A percentile compares a stretch with the other conserved stretches of the same genome.
Conservation (phyloP, 2,888 invertebrate species). For the Molorchus minor region DNA sequence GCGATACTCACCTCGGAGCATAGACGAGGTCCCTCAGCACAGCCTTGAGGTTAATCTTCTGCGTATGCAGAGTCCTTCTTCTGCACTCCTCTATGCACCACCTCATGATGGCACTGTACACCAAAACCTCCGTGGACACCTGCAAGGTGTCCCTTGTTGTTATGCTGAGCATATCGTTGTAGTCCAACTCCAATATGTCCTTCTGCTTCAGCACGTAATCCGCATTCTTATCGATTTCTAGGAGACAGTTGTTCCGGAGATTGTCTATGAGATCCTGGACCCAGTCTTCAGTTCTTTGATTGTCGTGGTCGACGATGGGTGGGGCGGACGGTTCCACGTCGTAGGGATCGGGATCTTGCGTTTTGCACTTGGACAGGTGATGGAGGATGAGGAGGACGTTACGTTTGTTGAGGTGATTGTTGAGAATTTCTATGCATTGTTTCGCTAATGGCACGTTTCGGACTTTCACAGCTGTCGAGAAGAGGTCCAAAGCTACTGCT, state of each 20-base stretch:
- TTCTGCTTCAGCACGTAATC: slow-evolving; percentile 67
- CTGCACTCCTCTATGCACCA: slow-evolving; percentile 70
- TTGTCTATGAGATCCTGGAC: slow-evolving; percentile 66
- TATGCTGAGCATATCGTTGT: slow-evolving; percentile 72
- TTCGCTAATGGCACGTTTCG: slow-evolving; percentile 75
- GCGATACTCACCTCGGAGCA: slow-evolving; percentile 56
- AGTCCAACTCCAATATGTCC: slow-evolving; percentile 70
- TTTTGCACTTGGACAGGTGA: slow-evolving; percentile 62
- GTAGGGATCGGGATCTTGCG: slow-evolving; percentile 50
- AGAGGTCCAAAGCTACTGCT: slow-evolving; percentile 72
- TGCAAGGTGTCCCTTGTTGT: slow-evolving; percentile 74
- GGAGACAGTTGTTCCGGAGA: slow-evolving; percentile 73
- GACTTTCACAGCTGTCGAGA: slow-evolving; percentile 79
- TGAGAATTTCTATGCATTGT: slow-evolving; percentile 73
- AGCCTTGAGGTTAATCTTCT: slow-evolving; percentile 64
- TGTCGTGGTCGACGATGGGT: slow-evolving; percentile 56
- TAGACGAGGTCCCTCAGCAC: slow-evolving; percentile 61
- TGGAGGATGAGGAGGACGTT: slow-evolving; percentile 74
- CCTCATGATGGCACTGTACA: slow-evolving; percentile 71
- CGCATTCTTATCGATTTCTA: slow-evolving; percentile 69
- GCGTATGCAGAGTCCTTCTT: slow-evolving; percentile 65
- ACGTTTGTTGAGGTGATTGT: slow-evolving; percentile 69
- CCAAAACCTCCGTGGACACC: slow-evolving; percentile 69
- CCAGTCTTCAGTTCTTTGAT: slow-evolving; percentile 46
- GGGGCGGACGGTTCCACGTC: slow-evolving; percentile 59